Percentiles rank a stretch among this genome's conserved stretches.
These are phyloP conservation scores for Drosophila serrata DNA, from an alignment of 1,140 invertebrate genomes.

Conservation along the genomic window DNA sequence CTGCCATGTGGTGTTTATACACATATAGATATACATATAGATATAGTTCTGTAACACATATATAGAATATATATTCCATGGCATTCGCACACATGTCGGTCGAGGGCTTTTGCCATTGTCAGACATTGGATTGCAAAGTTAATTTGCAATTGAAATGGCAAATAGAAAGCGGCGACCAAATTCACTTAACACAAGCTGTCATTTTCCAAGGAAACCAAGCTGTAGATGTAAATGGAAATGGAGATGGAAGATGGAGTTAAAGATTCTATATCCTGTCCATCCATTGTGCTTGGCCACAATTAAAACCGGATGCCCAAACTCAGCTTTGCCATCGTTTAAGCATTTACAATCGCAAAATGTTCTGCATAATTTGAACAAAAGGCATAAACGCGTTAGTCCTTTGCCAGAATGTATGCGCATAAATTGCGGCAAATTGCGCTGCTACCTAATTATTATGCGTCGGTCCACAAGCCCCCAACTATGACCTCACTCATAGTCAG, in stretches of 20 bases:
- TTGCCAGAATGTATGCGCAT: conserved; percentile 69
- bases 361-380: conserved; percentile 49
- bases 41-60: conserved; percentile 2
- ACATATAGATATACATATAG: conserved; percentile 3
- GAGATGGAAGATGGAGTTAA: background rate
- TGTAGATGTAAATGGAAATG: background rate
- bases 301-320: conserved; percentile 54
- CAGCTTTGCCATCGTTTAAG: conserved; percentile 40
- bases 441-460: conserved; percentile 61
- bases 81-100: conserved; percentile 33
- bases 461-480: conserved; percentile 29
- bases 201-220: conserved; percentile 6
- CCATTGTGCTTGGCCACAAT: conserved; percentile 46
- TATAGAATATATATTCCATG: conserved; percentile 23
- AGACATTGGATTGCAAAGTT: conserved; percentile 59
- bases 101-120: conserved; percentile 33
- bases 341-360: conserved; percentile 59
- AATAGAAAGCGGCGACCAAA: conserved; percentile 38
- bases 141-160: conserved; percentile 80
- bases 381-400: conserved; percentile 45
- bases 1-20: conserved; percentile 51
- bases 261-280: conserved; percentile 12
- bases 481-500: conserved; percentile 21
- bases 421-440: conserved; percentile 57
- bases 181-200: conserved; percentile 49